These are phyloP conservation scores for Drosophila prostipennis DNA, from an alignment of 2,888 invertebrate genomes.

Conservation along the genomic window DNA sequence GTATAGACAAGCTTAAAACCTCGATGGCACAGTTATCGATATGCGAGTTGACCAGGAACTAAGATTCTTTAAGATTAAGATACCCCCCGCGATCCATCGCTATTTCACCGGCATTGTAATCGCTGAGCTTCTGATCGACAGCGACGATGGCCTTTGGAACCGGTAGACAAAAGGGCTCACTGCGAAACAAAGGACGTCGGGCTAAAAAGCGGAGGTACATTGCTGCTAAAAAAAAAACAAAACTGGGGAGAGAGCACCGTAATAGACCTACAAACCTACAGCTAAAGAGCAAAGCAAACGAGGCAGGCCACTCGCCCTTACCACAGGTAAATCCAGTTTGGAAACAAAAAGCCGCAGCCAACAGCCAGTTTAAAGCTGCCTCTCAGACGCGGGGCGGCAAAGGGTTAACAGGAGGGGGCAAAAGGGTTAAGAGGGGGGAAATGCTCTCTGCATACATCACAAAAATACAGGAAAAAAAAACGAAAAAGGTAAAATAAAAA, in stretches of 20 bases:
- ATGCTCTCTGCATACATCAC: constrained; percentile 17
- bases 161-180: constrained; percentile 49
- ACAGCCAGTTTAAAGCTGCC: constrained; percentile 61
- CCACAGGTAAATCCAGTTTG: constrained; percentile 64
- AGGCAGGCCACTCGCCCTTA: constrained; percentile 13
- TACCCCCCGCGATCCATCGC: background rate
- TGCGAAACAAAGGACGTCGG: constrained; percentile 39
- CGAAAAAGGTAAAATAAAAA: constrained; percentile 13
- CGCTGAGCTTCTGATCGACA: constrained; percentile 40
- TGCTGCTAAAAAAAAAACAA: constrained; percentile 9
- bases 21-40: constrained; percentile 24
- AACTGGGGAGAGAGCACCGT: constrained; percentile 58
- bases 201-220: constrained; percentile 21
- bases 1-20: background rate
- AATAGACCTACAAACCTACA: constrained; percentile 77
- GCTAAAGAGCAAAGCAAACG: constrained; percentile 44
- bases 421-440: constrained; percentile 1
- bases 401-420: constrained; percentile 14
- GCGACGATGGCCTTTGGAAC: constrained; percentile 46
- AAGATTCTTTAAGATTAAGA: constrained; percentile 3
- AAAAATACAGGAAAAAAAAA: background rate
- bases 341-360: constrained; percentile 46
- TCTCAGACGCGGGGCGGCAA: constrained; percentile 25
- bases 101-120: constrained; percentile 19
- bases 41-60: constrained; percentile 3